Evolutionary conservation across 2,888 invertebrate genomes (phyloP).

Genomic region (Leptinotarsa rubiginosa): DNA sequence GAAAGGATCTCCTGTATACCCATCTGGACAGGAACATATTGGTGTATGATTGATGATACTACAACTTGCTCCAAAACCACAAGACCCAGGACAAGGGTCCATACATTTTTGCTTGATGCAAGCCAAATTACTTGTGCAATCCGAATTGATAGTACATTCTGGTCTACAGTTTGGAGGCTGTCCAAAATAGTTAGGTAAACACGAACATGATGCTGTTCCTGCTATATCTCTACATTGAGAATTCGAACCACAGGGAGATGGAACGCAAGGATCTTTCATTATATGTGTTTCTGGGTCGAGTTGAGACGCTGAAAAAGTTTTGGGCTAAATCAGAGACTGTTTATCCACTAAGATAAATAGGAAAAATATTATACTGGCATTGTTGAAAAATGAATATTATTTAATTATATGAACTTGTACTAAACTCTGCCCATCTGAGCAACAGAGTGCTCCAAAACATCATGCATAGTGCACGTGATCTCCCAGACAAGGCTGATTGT

Average conservation of each 20-base stretch:
- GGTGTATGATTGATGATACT: slow-evolving; percentile 77
- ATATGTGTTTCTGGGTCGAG: slow-evolving; percentile 56
- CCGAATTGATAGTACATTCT: slow-evolving; percentile 75
- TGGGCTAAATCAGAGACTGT: background rate
- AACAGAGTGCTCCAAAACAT: too few species aligned
- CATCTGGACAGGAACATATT: slow-evolving; percentile 74
- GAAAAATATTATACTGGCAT: background rate
- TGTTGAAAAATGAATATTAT: too few species aligned
- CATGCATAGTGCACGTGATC: too few species aligned
- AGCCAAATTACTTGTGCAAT: slow-evolving; percentile 72
- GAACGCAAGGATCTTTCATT: slow-evolving; percentile 73
- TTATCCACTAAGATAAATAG: background rate
- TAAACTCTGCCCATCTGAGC: too few species aligned
- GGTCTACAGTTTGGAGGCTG: slow-evolving; percentile 76
- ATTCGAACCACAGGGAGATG: slow-evolving; percentile 85
- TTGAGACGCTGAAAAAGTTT: slow-evolving; percentile 53
- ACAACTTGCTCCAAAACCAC: slow-evolving; percentile 74
- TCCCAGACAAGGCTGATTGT: too few species aligned
- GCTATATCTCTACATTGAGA: slow-evolving; percentile 77
- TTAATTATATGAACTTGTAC: too few species aligned
- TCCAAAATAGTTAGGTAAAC: slow-evolving; percentile 71
- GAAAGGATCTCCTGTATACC: slow-evolving; percentile 75
- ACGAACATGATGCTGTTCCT: slow-evolving; percentile 72
- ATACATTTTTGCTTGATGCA: slow-evolving; percentile 71
- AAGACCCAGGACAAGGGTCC: slow-evolving; percentile 75